Percentiles rank a stretch among this genome's conserved stretches.
These are phyloP conservation scores for Pseudanteris insignis DNA, from an alignment of 2,888 invertebrate genomes.

Conservation along the genomic window DNA sequence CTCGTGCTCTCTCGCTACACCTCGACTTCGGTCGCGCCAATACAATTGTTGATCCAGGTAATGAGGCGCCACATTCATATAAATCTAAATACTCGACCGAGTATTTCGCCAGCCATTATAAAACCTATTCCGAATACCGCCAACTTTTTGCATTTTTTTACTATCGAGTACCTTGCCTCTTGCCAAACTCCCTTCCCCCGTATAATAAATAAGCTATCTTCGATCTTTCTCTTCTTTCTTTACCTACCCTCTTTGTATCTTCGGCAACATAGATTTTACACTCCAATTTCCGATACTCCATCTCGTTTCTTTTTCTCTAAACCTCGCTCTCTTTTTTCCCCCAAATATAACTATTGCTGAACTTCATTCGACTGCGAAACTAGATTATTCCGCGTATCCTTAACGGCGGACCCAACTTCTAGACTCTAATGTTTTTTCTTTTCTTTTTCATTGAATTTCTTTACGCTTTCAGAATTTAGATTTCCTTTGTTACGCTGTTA, in stretches of 20 bases:
- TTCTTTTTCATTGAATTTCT: too few species aligned
- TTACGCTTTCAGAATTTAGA: slow-evolving; percentile 33
- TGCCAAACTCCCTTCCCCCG: slow-evolving; percentile 6
- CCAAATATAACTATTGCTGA: slow-evolving; percentile 28
- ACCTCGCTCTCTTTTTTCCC: slow-evolving; percentile 9
- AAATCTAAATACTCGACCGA: slow-evolving; percentile 63
- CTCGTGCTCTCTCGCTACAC: slow-evolving; percentile 27
- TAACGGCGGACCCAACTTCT: too few species aligned
- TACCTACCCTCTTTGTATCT: neutral
- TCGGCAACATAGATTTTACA: slow-evolving; percentile 11
- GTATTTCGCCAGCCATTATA: slow-evolving; percentile 61
- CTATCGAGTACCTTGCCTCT: slow-evolving; percentile 39
- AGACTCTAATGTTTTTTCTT: too few species aligned
- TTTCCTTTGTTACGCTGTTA: slow-evolving; percentile 26
- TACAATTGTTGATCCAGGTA: slow-evolving; percentile 62
- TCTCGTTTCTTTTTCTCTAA: slow-evolving; percentile 6
- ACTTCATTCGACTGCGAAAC: slow-evolving; percentile 26
- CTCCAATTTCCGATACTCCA: slow-evolving; percentile 11
- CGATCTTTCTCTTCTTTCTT: slow-evolving; percentile 1
- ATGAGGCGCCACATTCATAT: slow-evolving; percentile 65
- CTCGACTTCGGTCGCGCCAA: slow-evolving; percentile 52
- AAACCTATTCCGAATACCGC: slow-evolving; percentile 44
- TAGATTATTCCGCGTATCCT: too few species aligned
- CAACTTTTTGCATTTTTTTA: slow-evolving; percentile 31
- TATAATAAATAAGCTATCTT: slow-evolving; percentile 27